Percentiles rank a stretch among this genome's conserved stretches.
Evolutionary conservation across 2,888 invertebrate species (phyloP).

Genomic region (Ectemnius continuus): DNA sequence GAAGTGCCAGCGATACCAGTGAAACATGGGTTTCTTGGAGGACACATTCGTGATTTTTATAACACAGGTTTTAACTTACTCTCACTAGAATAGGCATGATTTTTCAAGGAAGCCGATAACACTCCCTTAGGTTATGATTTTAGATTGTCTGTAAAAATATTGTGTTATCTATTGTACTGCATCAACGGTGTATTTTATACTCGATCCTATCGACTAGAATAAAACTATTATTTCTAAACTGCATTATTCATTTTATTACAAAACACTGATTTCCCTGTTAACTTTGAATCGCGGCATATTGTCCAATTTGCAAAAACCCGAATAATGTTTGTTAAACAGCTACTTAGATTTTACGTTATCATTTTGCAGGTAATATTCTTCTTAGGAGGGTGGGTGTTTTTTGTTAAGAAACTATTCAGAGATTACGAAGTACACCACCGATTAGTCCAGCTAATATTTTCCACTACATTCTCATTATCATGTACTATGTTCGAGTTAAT

Average conservation of each 20-base stretch:
- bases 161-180: too few species aligned
- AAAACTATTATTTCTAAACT: constrained; percentile 33
- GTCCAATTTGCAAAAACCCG: neutral
- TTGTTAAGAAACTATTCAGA: constrained; percentile 96
- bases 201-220: constrained; percentile 30
- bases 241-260: constrained; percentile 35
- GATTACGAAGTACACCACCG: constrained; percentile 98
- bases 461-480: constrained; percentile 96
- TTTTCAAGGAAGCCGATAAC: constrained; percentile 29
- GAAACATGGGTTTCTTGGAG: constrained; percentile 88
- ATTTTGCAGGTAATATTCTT: constrained; percentile 91
- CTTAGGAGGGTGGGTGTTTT: constrained; percentile 98
- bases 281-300: neutral
- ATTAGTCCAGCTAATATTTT: constrained; percentile 96
- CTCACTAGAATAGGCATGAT: constrained; percentile 35
- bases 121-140: constrained; percentile 52
- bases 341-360: neutral
- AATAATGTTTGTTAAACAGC: neutral
- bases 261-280: constrained; percentile 6
- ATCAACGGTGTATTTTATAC: too few species aligned
- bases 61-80: constrained; percentile 81
- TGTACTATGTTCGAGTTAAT: constrained; percentile 99
- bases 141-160: too few species aligned
- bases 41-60: constrained; percentile 91
- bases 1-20: constrained; percentile 29